Evolutionary conservation across 2,888 invertebrate species (phyloP).

Genomic region (Balanococcus diminutus): DNA sequence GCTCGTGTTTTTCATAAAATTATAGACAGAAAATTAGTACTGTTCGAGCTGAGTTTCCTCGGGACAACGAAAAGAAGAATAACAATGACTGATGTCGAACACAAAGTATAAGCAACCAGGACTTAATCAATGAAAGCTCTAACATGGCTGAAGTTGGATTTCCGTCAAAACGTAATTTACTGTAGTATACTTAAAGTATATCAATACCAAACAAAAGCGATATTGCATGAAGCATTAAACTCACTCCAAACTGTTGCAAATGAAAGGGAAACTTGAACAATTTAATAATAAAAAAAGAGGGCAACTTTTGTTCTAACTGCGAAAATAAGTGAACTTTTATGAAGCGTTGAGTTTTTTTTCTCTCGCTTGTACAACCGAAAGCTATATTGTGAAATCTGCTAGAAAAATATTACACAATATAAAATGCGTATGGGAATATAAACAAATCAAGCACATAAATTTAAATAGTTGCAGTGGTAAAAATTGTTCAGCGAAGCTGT

Average conservation of each 20-base stretch:
- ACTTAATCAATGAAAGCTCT: background rate
- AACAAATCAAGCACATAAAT: background rate
- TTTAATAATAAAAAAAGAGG: background rate
- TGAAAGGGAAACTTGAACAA: constrained; percentile 5
- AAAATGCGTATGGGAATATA: background rate
- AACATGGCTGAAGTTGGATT: background rate
- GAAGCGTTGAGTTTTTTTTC: background rate
- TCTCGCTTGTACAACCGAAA: background rate
- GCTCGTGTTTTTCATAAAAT: no score
- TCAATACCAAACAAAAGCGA: background rate
- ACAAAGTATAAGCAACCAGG: background rate
- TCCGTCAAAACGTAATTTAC: background rate
- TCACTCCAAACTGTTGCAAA: constrained; percentile 6
- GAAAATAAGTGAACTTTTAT: background rate
- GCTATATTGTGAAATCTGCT: background rate
- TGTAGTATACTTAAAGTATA: background rate
- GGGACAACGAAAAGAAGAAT: background rate
- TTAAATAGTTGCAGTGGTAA: background rate
- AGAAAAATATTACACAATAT: background rate
- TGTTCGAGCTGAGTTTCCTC: no score
- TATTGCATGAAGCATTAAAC: background rate
- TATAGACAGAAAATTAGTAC: background rate
- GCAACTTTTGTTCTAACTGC: background rate
- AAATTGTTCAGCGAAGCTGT: background rate
- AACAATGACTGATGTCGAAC: background rate